Evolutionary conservation across 2,888 invertebrate genomes (phyloP), one percentile per base, ranked within the genome.

Genomic region (Agonopterix heracliana): DNA sequence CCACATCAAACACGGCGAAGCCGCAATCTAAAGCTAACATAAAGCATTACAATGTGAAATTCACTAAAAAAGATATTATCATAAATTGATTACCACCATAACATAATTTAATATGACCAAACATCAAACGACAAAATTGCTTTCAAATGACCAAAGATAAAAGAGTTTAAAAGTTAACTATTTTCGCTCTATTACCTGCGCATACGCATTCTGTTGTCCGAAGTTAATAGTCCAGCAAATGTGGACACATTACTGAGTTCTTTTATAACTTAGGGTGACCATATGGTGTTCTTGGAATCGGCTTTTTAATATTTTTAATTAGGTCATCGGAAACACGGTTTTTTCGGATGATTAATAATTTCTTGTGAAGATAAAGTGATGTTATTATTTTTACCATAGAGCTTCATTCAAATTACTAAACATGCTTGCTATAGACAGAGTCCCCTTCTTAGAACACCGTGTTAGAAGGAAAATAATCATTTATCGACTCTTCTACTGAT

Each of bases 211-310:
- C 55, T 44, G 62, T 71, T 76, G 78, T 78, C 64, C 63, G 53
- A 41, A 57, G 64, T 74, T 81, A 82, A 81, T 80, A 71, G 73
- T 59, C 73, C 79, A 69, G 66, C 60, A 79, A 81, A 81, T 74
- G 78, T 78, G 74, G 75, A 65, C 75, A 74, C 72, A 73, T 78
- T 78, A 67, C 55, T 47, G 9, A 41, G 43, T 49, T 48, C 48
- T 58, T 57, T 54, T 53, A 50, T 50, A 44, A 57, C 45, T 49
- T 63, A 68, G 64, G 68, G 74, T 74, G 66, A 69, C 77, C 68
- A 78, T 64, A 63, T 57, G 57, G 3, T 26, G 11, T 14, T 9
- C 38, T 44, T 13, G 38, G 35, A 44, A 45, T 36, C 9, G 12
- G 41, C 41, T 41, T 40, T 14, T 41, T 2, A 41, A 36, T n/a